Evolutionary conservation across 2,888 invertebrate genomes (phyloP).

Genomic region (Cynaeus angustus): DNA sequence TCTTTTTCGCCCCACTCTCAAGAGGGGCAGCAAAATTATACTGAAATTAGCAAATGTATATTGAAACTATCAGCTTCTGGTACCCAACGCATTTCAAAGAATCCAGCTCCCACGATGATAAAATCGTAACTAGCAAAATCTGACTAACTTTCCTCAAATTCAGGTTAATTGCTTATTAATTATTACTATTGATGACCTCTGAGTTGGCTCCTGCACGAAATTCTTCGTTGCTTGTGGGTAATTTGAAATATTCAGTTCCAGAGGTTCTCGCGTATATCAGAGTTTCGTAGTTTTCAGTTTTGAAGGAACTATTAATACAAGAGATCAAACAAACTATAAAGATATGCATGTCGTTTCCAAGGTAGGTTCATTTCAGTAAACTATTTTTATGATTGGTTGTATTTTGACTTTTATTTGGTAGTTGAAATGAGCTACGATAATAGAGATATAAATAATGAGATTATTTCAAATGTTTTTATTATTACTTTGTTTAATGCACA

Average conservation of each 20-base stretch:
- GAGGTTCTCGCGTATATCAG: slow-evolving; percentile 3
- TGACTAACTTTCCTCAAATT: background rate
- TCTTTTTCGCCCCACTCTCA: slow-evolving; percentile 49
- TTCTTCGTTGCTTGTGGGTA: slow-evolving; percentile 19
- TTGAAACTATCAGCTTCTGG: background rate
- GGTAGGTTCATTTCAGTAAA: no score
- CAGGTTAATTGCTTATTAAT: background rate
- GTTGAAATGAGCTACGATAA: no score
- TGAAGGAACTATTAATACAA: no score
- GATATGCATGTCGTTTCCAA: no score
- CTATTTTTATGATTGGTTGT: no score
- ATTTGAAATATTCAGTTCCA: background rate
- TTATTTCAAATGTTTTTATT: no score
- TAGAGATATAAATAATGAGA: no score
- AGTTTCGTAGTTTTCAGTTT: slow-evolving; percentile 11
- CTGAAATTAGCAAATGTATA: slow-evolving; percentile 41
- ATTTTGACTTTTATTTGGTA: no score
- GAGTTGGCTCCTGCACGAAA: slow-evolving; percentile 12
- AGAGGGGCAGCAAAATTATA: no score
- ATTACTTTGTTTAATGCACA: no score
- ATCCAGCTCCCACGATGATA: slow-evolving; percentile 16
- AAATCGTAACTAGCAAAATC: slow-evolving; percentile 14
- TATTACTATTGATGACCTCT: slow-evolving; percentile 11
- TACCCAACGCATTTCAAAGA: background rate
- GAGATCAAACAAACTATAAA: no score